Percentiles rank a stretch among this genome's conserved stretches.
These are phyloP conservation scores for Micrasema minimum DNA, from an alignment of 1,140 invertebrate genomes.

Conservation along the genomic window DNA sequence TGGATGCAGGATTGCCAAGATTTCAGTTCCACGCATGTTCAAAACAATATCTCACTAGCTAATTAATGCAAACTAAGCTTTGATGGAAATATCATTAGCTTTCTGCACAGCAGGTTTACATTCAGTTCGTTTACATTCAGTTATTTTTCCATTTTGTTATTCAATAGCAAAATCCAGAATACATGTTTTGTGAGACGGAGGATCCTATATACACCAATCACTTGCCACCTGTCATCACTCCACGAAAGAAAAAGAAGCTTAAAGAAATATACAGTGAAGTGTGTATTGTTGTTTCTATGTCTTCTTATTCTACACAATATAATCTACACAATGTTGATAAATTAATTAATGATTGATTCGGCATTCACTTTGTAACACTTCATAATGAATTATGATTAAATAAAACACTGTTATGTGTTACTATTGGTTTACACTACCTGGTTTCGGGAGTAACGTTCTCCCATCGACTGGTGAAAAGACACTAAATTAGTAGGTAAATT, in stretches of 20 bases:
- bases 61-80: constrained; percentile 18
- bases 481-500: too few relatives aligned
- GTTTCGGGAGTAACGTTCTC: too few relatives aligned
- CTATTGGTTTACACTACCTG: too few relatives aligned
- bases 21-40: constrained; percentile 29
- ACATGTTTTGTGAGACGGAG: constrained; percentile 28
- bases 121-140: background rate
- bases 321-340: too few relatives aligned
- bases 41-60: constrained; percentile 44
- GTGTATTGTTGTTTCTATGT: constrained; percentile 24
- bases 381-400: too few relatives aligned
- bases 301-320: background rate
- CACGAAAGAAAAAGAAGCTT: constrained; percentile 63
- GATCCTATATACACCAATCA: constrained; percentile 41
- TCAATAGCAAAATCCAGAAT: background rate
- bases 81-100: constrained; percentile 36
- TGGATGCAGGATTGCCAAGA: constrained; percentile 37
- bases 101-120: constrained; percentile 16
- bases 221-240: constrained; percentile 61
- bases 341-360: too few relatives aligned
- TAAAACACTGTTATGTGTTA: too few relatives aligned
- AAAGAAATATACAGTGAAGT: constrained; percentile 57
- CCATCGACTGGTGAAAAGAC: too few relatives aligned
- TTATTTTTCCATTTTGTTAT: background rate
- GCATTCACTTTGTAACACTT: too few relatives aligned